Percentiles rank a stretch among this genome's conserved stretches.
phyloP scores from a whole-genome alignment of 2,888 invertebrate genomes.

The Stenodema calcarata region DNA sequence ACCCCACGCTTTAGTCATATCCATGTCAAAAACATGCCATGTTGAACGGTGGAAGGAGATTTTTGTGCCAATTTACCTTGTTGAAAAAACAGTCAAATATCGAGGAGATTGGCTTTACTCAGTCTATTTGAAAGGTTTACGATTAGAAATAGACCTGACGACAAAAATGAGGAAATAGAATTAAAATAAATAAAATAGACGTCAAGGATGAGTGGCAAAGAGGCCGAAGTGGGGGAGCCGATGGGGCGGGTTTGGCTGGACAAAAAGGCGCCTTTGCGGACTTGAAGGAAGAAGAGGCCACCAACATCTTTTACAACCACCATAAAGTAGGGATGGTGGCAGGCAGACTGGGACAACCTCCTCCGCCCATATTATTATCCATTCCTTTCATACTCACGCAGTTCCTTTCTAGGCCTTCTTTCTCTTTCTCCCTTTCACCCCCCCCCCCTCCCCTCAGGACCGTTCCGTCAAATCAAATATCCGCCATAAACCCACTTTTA shows the following conservation, averaged over 20 bases:
- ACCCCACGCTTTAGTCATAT: no score
- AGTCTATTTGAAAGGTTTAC: background rate
- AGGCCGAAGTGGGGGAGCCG: background rate
- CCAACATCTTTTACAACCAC: slow-evolving; percentile 39
- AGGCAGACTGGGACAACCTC: slow-evolving; percentile 23
- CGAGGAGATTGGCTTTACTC: no score
- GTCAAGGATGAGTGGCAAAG: background rate
- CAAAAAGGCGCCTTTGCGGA: slow-evolving; percentile 27
- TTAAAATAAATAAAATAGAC: slow-evolving; percentile 19
- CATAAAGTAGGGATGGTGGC: slow-evolving; percentile 33
- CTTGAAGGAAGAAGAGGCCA: background rate
- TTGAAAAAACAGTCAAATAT: no score
- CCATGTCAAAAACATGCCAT: no score
- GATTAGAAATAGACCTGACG: background rate
- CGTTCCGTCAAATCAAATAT: background rate
- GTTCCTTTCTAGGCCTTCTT: background rate
- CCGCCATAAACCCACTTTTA: slow-evolving; percentile 10
- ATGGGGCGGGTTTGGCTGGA: slow-evolving; percentile 36
- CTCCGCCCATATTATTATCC: slow-evolving; percentile 7
- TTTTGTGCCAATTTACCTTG: no score
- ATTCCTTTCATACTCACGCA: slow-evolving; percentile 7
- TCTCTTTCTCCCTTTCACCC: background rate
- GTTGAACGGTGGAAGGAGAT: no score
- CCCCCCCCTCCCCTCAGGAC: background rate
- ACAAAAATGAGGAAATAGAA: background rate